A percentile compares a stretch with the other conserved stretches of the same genome.
phyloP scores from a whole-genome alignment of 2,888 invertebrate species.

The Octonoba sinensis region DNA sequence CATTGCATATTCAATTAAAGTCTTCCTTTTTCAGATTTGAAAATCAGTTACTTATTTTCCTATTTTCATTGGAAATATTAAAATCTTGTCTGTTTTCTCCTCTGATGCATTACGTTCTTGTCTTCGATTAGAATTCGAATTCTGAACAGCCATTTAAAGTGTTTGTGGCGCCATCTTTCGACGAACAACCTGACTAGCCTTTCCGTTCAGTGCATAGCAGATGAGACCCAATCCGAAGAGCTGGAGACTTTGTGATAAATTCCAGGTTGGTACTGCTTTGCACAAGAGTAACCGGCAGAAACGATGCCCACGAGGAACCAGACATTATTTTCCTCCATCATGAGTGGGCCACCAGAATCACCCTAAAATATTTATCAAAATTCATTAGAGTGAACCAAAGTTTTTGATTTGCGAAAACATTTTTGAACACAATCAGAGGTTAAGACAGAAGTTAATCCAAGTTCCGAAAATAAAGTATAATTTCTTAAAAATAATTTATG shows the following conservation, averaged over 20 bases:
- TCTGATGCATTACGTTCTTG: too few relatives aligned
- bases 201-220: conserved; percentile 65
- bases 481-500: too few relatives aligned
- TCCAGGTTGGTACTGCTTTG: conserved; percentile 92
- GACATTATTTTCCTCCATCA: conserved; percentile 87
- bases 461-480: too few relatives aligned
- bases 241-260: conserved; percentile 94
- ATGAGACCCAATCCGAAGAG: conserved; percentile 91
- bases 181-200: conserved; percentile 8
- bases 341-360: conserved; percentile 89
- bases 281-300: conserved; percentile 94
- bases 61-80: too few relatives aligned
- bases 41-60: too few relatives aligned
- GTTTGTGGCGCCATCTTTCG: background rate
- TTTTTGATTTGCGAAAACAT: background rate
- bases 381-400: conserved; percentile 1
- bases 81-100: too few relatives aligned
- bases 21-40: too few relatives aligned
- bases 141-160: too few relatives aligned
- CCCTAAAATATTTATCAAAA: conserved; percentile 75
- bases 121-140: too few relatives aligned
- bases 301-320: conserved; percentile 94
- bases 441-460: too few relatives aligned
- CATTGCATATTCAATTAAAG: too few relatives aligned
- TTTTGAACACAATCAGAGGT: too few relatives aligned